These are phyloP conservation scores for Mixornis gularis DNA, from an alignment of 2,113 vertebrate genomes.

Conservation along the genomic window DNA sequence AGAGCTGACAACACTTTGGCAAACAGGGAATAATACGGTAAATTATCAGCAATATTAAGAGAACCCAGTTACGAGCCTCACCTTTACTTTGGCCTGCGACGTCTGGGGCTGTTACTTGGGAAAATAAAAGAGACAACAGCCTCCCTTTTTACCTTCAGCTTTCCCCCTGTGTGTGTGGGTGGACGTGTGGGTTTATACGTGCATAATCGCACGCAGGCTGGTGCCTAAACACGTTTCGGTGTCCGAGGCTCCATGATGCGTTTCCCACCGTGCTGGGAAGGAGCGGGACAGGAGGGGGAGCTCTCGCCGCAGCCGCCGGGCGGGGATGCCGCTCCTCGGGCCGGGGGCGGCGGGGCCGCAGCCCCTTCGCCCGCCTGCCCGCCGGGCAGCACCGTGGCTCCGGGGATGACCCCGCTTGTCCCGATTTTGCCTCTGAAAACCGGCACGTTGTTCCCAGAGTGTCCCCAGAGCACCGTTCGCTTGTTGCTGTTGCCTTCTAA, in stretches of 20 bases:
- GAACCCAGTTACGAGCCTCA: not conserved
- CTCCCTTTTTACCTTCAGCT: not conserved
- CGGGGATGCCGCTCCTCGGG: not conserved
- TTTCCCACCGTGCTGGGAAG: not conserved
- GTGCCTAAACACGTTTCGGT: not conserved
- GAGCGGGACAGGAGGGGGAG: conserved; percentile 46
- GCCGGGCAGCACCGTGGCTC: not conserved
- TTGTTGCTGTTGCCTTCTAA: not conserved
- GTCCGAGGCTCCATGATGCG: not conserved
- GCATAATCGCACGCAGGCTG: not conserved
- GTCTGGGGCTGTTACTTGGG: not conserved
- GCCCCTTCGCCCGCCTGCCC: not conserved
- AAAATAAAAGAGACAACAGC: not conserved
- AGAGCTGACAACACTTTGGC: not conserved
- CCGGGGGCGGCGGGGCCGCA: not conserved
- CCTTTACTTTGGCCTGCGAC: not conserved
- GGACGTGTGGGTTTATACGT: not conserved
- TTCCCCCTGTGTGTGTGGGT: not conserved
- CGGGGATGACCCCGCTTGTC: not conserved
- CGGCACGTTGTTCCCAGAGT: not conserved
- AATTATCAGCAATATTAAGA: not conserved
- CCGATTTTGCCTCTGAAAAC: not conserved
- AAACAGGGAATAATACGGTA: not conserved
- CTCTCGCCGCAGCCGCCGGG: conserved; percentile 21
- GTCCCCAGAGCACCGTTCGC: not conserved